Base-by-base conservation (phyloP, 1,140 invertebrate species). In the Rhyacophila brunnea region DNA sequence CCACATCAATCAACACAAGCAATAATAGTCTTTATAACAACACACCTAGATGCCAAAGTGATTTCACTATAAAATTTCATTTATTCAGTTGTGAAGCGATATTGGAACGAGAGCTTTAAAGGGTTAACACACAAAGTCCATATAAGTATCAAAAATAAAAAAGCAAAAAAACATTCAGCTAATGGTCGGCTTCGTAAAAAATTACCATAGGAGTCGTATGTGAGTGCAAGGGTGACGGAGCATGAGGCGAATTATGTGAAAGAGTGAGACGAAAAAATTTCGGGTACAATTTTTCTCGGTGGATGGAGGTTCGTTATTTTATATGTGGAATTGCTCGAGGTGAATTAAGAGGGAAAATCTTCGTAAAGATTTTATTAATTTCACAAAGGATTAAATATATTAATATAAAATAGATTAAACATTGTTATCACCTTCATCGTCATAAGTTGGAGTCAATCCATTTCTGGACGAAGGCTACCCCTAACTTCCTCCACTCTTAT, bases 81-180 rank as follows among this genome's bases (percentile, higher is more conserved):
- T 20, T 58, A 23, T 43, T 13, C 10, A 9, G 10, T 50, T 59
- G 23, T 59, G 50, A 53, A 35, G 2, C 13, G n/a, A 19, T 13
- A 28, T 2, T 6, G 17, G 34, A 50, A 34, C 10, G 35, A 56
- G 44, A 17, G 23, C 42, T 61, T 18, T 20, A 46, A 64, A 64
- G 62, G 62, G 62, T 64, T 64, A 64, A 59, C 51, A 63, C 56
- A 58, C 50, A 54, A 47, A 49, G 46, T 51, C 50, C 56, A 58
- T 55, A 56, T 51, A 49, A 51, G 52, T 59, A 64, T 64, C 56
- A 55, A 59, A 64, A 64, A 59, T 59, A 64, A 59, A 43, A 61
- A 38, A 48, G 44, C 48, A 64, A 63, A 64, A 59, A 59, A 64
- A 59, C 57, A 59, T 64, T 64, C 62, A 36, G 62, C 62, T 64